Base-by-base conservation (phyloP, 2,113 vertebrate species). In the Abramis brama region DNA sequence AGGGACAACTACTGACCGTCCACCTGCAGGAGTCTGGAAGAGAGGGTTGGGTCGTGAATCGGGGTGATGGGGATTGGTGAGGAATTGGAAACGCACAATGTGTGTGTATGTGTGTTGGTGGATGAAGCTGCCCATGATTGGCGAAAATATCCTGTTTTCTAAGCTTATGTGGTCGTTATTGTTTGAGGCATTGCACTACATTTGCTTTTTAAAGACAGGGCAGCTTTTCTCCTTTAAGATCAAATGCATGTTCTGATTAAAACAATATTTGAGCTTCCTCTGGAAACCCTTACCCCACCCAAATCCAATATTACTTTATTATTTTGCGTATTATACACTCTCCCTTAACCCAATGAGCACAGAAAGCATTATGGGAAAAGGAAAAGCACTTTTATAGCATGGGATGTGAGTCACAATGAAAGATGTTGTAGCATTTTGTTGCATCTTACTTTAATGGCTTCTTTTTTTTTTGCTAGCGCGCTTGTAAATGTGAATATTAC, bases 1-100 rank as follows among this genome's bases (percentile, higher is more conserved):
- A 96, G 97, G 93, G 97, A 98, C 93, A 98, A 95, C 93, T 98
- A 98, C 93, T 98, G 96, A 97, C 23, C 5, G 76, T n/a, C 8
- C 17, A 52, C 81, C 9, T 17, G 57, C 36, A 76, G 70, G 25
- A 81, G 45, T 82, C 11, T 8, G 39, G 33, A 76, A 25, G 25
- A 60, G 45, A 43, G 85, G n/a, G 66, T 57, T 45, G 79, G 80
- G 64, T 57, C 30, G 2, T 60, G 9, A 68, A 66, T 47, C 4
- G 82, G 33, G 79, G 25, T 55, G 50, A 57, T 23, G 59, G 77
- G 57, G 62, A 73, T 19, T 62, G 64, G 45, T 70, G 80, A 19
- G 45, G 43, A 82, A 50, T 8, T 19, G 43, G 21, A 78, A 66
- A 75, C 27, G 59, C 64, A 71, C 36, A n/a, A 39, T 73, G 68